A percentile compares a stretch with the other conserved stretches of the same genome.
Conservation (phyloP, 2,888 invertebrate species). For the Hemithea aestivaria region DNA sequence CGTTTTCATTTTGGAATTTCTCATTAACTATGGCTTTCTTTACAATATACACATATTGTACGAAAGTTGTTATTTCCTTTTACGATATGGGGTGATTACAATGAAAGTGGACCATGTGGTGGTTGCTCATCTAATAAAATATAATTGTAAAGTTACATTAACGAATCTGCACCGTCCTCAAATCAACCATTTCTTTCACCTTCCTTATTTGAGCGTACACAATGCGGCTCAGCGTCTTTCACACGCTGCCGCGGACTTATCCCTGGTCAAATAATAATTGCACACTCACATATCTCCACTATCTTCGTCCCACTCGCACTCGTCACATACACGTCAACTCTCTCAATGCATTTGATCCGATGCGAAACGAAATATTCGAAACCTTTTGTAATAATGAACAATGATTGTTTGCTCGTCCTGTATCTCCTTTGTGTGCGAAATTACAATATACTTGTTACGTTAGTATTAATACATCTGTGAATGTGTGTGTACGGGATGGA, state of each 20-base stretch:
- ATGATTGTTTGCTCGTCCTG: constrained; percentile 78
- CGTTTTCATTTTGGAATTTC: no score
- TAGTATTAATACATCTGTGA: constrained; percentile 59
- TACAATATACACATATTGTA: no score
- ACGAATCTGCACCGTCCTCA: constrained; percentile 55
- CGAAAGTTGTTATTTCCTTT: no score
- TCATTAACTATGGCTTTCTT: no score
- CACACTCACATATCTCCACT: constrained; percentile 58
- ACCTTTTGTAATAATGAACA: constrained; percentile 79
- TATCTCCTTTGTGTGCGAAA: constrained; percentile 77
- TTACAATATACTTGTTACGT: constrained; percentile 78
- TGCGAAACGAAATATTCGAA: constrained; percentile 76
- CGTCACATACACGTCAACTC: constrained; percentile 58
- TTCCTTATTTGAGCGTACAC: constrained; percentile 77
- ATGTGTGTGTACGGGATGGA: constrained; percentile 73
- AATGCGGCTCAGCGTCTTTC: constrained; percentile 73
- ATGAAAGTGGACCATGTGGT: constrained; percentile 36
- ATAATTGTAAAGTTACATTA: constrained; percentile 63
- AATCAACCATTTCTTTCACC: constrained; percentile 62
- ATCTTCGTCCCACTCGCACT: constrained; percentile 56
- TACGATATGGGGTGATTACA: constrained; percentile 31
- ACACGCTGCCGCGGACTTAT: constrained; percentile 75
- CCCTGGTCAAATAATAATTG: constrained; percentile 79
- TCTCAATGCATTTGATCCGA: constrained; percentile 73
- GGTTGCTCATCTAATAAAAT: constrained; percentile 53